Base-by-base conservation (phyloP, 2,113 vertebrate genomes). In the Petrocephalus microphthalmus region DNA sequence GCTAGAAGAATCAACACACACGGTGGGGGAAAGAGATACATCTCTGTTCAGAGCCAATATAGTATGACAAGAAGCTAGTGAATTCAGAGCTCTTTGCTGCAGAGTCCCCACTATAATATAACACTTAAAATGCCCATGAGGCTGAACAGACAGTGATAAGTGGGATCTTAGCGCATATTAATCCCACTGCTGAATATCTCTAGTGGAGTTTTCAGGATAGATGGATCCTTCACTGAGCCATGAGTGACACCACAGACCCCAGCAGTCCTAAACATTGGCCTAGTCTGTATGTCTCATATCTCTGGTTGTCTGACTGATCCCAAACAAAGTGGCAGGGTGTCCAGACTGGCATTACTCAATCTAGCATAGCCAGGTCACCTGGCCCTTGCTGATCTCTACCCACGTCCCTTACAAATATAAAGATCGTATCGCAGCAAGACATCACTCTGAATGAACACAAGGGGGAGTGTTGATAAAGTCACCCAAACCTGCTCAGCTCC, bases 401-500 rank as follows among this genome's bases (percentile, higher is more conserved):
- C 37, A 19, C 3, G 3, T 57, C 20, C 17, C 85, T 64, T 45
- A 56, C 15, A 33, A 64, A 64, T 86, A 19, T 10, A 86, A 47
- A 57, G 56, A 60, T 86, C 2, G 17, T 60, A 64, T 86, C 85
- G 37, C 54, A 54, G 54, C 33, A 54, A 85, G 3, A 85, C 29
- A n/a, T 51, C 82, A 56, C 52, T 86, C 6, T 84, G 29, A 60
- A 57, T 64, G 42, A 60, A 17, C 19, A 22, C 37, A 85, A 60
- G 54, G 29, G 33, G 20, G n/a, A 86, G 85, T 22, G 33, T 60
- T 22, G 53, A 60, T 86, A 45, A 42, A 33, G 33, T 64, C 25
- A 7, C 52, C 52, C 10, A 53, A 53, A 56, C 89, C 85, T 93
- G 94, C 92, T 91, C 93, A 92, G 91, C 94, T 94, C 89, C 89